Conservation (phyloP, 2,113 vertebrate genomes). For the Dryoscopus gambensis region DNA sequence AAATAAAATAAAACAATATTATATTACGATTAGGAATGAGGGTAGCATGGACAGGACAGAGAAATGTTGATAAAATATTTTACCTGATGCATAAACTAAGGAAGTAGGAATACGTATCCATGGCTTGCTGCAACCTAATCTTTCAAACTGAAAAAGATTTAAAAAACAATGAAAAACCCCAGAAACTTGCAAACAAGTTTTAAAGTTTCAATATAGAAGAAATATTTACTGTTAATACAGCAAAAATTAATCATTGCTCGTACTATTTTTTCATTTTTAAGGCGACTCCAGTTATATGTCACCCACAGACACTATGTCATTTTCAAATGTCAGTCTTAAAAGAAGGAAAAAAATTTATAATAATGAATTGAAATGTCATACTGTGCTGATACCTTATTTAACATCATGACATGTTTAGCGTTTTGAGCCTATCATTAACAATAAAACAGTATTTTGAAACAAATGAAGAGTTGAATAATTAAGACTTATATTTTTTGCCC, state of each 20-base stretch:
- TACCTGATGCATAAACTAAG: conserved; percentile 89
- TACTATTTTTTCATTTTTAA: not conserved
- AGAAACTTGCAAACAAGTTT: not conserved
- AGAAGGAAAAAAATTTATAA: not conserved
- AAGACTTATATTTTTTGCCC: not conserved
- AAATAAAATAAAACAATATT: not conserved
- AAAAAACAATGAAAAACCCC: not conserved
- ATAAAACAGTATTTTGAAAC: not conserved
- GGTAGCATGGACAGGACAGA: not conserved
- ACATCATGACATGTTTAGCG: not conserved
- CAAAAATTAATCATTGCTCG: not conserved
- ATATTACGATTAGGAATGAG: not conserved
- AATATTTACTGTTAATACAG: not conserved
- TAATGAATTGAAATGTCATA: not conserved
- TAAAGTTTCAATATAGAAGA: not conserved
- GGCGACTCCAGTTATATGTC: not conserved
- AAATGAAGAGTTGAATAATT: not conserved
- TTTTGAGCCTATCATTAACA: not conserved
- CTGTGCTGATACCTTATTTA: not conserved
- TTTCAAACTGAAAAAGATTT: conserved; percentile 83
- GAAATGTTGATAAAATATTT: not conserved
- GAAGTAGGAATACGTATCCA: conserved; percentile 83
- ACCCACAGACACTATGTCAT: not conserved
- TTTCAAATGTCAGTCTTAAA: not conserved
- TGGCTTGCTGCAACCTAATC: conserved; percentile 82